Percentiles rank a stretch among this genome's conserved stretches.
Evolutionary conservation across 2,797 vertebrate species (phyloP).

Genomic region (Aeoliscus strigatus): DNA sequence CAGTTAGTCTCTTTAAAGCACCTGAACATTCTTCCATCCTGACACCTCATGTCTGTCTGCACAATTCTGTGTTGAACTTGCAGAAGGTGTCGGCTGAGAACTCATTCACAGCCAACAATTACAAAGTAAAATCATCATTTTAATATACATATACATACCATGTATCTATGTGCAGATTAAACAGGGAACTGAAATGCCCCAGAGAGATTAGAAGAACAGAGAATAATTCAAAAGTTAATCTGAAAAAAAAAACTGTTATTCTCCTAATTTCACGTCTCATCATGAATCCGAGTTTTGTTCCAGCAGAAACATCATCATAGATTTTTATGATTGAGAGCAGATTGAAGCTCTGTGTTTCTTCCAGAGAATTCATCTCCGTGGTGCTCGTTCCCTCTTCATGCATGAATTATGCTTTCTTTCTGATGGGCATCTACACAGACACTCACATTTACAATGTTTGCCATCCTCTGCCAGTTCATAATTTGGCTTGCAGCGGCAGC

Average conservation of each 20-base stretch:
- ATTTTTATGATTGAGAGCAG: conserved; percentile 38
- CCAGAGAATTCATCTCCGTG: conserved; percentile 1
- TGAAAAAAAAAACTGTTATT: conserved; percentile 21
- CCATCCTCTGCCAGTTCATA: conserved; percentile 80
- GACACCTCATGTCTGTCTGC: conserved; percentile 16
- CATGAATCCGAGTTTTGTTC: too few relatives aligned
- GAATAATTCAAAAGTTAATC: conserved; percentile 28
- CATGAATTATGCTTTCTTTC: conserved; percentile 5
- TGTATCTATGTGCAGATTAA: too few relatives aligned
- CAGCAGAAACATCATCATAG: conserved; percentile 33
- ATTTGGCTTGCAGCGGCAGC: conserved; percentile 80
- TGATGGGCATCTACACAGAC: conserved; percentile 10
- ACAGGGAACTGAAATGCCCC: conserved; percentile 7
- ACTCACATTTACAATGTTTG: conserved; percentile 84
- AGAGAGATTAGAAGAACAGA: conserved; percentile 19
- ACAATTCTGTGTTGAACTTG: conserved; percentile 36
- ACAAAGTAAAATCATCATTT: conserved; percentile 49
- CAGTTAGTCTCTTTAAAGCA: too few relatives aligned
- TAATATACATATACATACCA: conserved; percentile 23
- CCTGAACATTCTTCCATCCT: not conserved
- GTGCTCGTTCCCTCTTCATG: conserved; percentile 1
- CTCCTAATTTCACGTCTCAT: conserved; percentile 18
- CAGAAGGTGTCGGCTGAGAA: conserved; percentile 46
- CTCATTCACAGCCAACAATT: conserved; percentile 47
- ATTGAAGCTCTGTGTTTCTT: conserved; percentile 25